Conservation (phyloP, 2,888 invertebrate species). For the Tetropium fuscum region DNA sequence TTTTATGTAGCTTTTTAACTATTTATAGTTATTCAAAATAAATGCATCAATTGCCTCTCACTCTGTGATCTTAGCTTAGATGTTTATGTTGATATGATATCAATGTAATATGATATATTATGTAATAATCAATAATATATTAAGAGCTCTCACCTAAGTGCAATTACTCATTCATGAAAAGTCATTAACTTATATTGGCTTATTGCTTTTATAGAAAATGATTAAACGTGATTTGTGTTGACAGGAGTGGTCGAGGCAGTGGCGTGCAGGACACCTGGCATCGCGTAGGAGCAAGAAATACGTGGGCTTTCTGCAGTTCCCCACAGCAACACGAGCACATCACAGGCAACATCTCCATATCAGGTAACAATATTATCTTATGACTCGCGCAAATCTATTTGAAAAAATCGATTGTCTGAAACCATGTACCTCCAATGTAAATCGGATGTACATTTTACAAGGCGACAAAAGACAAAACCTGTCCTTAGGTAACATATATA, state of each 20-base stretch:
- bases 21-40: no score
- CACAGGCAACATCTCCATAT: conserved; percentile 51
- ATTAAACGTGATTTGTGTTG: conserved; percentile 50
- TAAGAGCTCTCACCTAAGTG: no score
- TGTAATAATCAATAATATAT: no score
- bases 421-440: not conserved
- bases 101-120: no score
- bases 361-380: conserved; percentile 51
- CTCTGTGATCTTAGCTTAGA: no score
- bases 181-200: conserved; percentile 13
- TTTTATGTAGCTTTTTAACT: no score
- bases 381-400: not conserved
- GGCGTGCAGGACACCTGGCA: conserved; percentile 57
- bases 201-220: conserved; percentile 41
- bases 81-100: no score
- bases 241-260: conserved; percentile 56
- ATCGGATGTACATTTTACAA: conserved; percentile 2
- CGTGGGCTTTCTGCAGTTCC: conserved; percentile 56
- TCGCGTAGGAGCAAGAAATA: conserved; percentile 56
- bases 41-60: no score
- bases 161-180: no score
- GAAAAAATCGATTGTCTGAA: conserved; percentile 11
- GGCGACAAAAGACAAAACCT: not conserved
- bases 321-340: conserved; percentile 47
- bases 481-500: not conserved